A percentile compares a stretch with the other conserved stretches of the same genome.
phyloP scores from a whole-genome alignment of 2,113 vertebrate species.

The Pseudorectes ferrugineus region DNA sequence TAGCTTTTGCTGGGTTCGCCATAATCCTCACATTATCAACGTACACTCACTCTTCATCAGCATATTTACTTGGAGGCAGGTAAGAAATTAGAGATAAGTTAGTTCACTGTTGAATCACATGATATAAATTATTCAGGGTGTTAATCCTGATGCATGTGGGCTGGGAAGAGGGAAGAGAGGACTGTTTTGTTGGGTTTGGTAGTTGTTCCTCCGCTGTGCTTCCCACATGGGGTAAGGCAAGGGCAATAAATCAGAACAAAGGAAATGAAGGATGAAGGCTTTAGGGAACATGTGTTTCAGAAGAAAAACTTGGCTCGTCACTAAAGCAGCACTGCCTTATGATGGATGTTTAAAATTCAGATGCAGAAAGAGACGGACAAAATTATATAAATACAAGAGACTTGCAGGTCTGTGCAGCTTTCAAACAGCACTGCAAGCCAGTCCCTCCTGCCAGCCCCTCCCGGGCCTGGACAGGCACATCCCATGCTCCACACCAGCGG shows the following conservation, averaged over 20 bases:
- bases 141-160: conserved; percentile 55
- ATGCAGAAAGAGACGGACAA: conserved; percentile 46
- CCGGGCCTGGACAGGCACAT: conserved; percentile 15
- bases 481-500: conserved; percentile 14
- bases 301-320: conserved; percentile 66
- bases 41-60: conserved; percentile 31
- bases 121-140: conserved; percentile 8
- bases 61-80: conserved; percentile 52
- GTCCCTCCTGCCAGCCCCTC: conserved; percentile 26
- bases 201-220: conserved; percentile 49
- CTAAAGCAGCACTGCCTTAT: conserved; percentile 60
- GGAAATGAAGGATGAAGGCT: conserved; percentile 53
- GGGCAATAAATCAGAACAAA: conserved; percentile 75
- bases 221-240: conserved; percentile 56
- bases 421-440: background rate
- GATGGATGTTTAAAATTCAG: conserved; percentile 63
- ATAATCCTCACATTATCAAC: conserved; percentile 46
- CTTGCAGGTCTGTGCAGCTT: conserved; percentile 37
- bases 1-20: conserved; percentile 23
- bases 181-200: conserved; percentile 18
- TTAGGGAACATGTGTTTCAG: conserved; percentile 65
- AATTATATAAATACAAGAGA: conserved; percentile 49
- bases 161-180: background rate
- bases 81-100: conserved; percentile 58
- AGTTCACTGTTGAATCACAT: conserved; percentile 33